A percentile compares a stretch with the other conserved stretches of the same genome.
Conservation (phyloP, 2,113 vertebrate species). For the Centrocercus urophasianus region DNA sequence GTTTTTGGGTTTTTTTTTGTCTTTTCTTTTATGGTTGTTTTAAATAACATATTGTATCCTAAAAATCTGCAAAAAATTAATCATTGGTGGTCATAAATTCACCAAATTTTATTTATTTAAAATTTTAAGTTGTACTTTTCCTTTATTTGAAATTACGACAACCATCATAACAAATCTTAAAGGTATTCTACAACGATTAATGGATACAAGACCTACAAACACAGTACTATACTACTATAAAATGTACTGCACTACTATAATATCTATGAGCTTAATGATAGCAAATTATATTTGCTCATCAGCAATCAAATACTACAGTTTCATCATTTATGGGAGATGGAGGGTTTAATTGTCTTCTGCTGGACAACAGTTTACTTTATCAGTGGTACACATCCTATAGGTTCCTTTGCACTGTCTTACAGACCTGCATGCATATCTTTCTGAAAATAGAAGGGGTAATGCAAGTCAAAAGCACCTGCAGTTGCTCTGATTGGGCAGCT, state of each 20-base stretch:
- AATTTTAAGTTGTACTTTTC: neutral
- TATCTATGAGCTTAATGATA: neutral
- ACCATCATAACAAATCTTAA: neutral
- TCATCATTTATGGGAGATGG: neutral
- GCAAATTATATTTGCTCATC: neutral
- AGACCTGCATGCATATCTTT: neutral
- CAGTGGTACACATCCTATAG: neutral
- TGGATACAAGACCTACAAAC: neutral
- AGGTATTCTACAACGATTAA: neutral
- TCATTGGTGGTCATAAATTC: neutral
- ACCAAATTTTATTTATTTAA: neutral
- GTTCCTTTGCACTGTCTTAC: neutral
- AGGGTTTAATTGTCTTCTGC: neutral
- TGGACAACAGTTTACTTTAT: neutral
- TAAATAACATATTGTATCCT: neutral
- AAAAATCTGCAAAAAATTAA: neutral
- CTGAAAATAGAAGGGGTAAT: neutral
- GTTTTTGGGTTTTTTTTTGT: neutral
- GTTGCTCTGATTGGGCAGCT: neutral
- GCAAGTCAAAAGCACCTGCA: neutral
- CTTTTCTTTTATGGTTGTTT: neutral
- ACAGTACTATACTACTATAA: neutral
- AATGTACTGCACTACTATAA: neutral
- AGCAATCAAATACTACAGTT: neutral
- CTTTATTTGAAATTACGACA: neutral